Evolutionary conservation across 1,140 invertebrate species (phyloP).

Genomic region (Caligus rogercresseyi): DNA sequence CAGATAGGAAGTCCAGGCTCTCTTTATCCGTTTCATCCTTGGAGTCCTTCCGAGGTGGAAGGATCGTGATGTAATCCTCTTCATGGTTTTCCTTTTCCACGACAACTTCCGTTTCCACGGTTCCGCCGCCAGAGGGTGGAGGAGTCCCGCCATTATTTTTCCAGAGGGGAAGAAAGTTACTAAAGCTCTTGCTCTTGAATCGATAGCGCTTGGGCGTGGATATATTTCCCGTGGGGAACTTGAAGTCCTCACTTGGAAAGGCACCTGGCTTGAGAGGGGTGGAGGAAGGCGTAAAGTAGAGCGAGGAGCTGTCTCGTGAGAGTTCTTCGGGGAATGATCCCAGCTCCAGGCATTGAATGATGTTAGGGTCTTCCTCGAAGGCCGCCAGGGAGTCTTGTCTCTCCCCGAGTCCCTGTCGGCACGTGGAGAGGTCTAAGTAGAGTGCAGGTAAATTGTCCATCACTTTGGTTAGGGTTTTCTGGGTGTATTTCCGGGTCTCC

Average conservation of each 20-base stretch:
- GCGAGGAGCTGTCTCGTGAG: neutral
- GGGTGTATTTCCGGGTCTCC: conserved; percentile 85
- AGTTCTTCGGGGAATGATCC: neutral
- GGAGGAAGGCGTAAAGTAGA: conserved; percentile 13
- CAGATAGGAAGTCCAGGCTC: too few species aligned
- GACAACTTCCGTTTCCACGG: neutral
- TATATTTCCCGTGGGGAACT: neutral
- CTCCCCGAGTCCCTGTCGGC: conserved; percentile 14
- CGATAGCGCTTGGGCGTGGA: neutral
- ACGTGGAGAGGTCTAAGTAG: conserved; percentile 39
- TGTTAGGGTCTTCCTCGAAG: neutral
- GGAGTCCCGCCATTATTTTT: neutral
- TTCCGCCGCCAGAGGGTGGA: neutral
- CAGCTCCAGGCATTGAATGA: neutral
- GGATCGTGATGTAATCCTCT: conserved; percentile 3
- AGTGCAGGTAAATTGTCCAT: conserved; percentile 78
- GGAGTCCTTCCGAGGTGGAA: too few species aligned
- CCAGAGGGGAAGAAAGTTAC: conserved; percentile 4
- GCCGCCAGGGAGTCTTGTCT: neutral
- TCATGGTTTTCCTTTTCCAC: conserved; percentile 19
- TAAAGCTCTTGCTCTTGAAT: conserved; percentile 13
- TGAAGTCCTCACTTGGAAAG: neutral
- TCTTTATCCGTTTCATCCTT: too few species aligned
- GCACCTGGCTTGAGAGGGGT: conserved; percentile 9
- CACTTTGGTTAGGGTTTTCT: conserved; percentile 80